Percentiles rank a stretch among this genome's conserved stretches.
phyloP scores from a whole-genome alignment of 1,140 invertebrate genomes.

The Diabrotica undecimpunctata region DNA sequence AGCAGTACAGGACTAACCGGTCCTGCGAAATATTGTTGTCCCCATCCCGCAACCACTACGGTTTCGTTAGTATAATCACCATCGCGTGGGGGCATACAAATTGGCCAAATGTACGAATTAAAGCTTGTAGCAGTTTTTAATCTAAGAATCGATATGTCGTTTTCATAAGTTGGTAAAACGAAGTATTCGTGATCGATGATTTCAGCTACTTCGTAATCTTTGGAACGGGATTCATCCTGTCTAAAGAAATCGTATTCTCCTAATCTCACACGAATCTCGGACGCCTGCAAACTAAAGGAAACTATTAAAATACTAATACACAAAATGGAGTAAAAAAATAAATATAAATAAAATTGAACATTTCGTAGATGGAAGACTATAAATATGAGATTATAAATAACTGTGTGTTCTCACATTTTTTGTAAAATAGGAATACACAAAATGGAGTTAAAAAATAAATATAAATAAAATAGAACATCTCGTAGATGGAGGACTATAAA shows the following conservation, averaged over 20 bases:
- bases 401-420: too few species aligned
- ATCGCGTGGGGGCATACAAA: conserved; percentile 71
- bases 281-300: conserved; percentile 49
- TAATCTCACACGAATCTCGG: conserved; percentile 66
- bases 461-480: too few species aligned
- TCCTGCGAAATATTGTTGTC: conserved; percentile 63
- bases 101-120: conserved; percentile 76
- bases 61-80: conserved; percentile 59
- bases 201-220: conserved; percentile 62
- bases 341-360: too few species aligned
- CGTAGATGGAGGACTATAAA: too few species aligned
- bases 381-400: too few species aligned
- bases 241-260: conserved; percentile 75
- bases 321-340: too few species aligned
- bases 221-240: conserved; percentile 58
- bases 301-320: too few species aligned
- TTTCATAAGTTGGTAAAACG: conserved; percentile 61
- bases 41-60: conserved; percentile 74
- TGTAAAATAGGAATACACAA: too few species aligned
- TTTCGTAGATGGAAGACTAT: too few species aligned
- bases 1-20: conserved; percentile 65
- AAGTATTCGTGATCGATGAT: conserved; percentile 64
- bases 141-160: conserved; percentile 79
- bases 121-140: conserved; percentile 65
- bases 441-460: too few species aligned